Evolutionary conservation across 1,140 invertebrate species (phyloP).

Genomic region (Ruditapes philippinarum): DNA sequence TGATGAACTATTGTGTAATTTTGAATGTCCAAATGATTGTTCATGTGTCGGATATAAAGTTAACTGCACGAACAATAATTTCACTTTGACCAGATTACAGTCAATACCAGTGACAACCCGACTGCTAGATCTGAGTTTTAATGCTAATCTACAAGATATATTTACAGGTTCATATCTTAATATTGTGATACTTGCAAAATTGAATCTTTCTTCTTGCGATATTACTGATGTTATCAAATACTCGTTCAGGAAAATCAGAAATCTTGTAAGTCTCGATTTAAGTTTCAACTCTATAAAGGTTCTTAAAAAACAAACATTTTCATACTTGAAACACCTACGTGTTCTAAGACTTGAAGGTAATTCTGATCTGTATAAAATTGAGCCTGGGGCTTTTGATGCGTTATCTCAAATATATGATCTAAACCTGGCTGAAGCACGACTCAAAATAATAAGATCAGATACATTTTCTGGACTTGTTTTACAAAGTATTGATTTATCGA

Average conservation of each 20-base stretch:
- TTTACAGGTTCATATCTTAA: neutral
- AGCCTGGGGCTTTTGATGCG: slow-evolving; percentile 50
- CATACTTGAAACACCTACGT: slow-evolving; percentile 21
- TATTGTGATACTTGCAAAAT: neutral
- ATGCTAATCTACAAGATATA: neutral
- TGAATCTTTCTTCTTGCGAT: neutral
- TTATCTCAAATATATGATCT: slow-evolving; percentile 11
- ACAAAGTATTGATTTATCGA: slow-evolving; percentile 48
- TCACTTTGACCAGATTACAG: neutral
- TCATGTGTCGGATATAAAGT: neutral
- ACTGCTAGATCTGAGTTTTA: neutral
- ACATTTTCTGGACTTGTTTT: slow-evolving; percentile 59
- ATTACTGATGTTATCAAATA: neutral
- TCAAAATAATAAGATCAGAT: slow-evolving; percentile 2
- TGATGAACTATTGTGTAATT: slow-evolving; percentile 27
- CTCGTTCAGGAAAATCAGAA: slow-evolving; percentile 6
- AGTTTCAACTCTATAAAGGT: neutral
- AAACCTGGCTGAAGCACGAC: neutral
- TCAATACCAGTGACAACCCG: neutral
- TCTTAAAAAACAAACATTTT: neutral
- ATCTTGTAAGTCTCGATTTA: neutral
- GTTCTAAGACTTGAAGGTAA: slow-evolving; percentile 53
- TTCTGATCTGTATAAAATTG: neutral
- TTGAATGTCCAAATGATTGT: neutral
- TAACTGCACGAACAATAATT: neutral